phyloP scores from a whole-genome alignment of 2,888 invertebrate genomes.

The Drosophila cyrtoloma region DNA sequence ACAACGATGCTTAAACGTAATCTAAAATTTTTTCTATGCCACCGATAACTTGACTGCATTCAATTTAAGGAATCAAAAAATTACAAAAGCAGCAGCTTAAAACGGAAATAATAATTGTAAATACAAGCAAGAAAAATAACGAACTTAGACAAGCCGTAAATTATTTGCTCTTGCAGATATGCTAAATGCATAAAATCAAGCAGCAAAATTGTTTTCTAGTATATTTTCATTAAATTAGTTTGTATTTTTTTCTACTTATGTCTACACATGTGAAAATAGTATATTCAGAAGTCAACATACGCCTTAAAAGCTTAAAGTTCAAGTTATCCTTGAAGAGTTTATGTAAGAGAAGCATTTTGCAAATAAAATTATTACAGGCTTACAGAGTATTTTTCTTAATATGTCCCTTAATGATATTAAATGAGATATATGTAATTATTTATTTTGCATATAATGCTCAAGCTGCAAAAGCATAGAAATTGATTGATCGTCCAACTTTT shows the following conservation, averaged over 20 bases:
- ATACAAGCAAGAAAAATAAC: not conserved
- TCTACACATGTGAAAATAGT: too few species aligned
- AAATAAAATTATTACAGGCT: not conserved
- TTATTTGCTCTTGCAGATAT: not conserved
- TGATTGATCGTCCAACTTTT: not conserved
- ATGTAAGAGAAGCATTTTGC: not conserved
- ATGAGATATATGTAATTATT: not conserved
- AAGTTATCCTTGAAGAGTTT: not conserved
- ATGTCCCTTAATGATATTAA: not conserved
- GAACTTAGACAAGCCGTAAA: not conserved
- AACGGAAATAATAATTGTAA: not conserved
- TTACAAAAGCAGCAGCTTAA: not conserved
- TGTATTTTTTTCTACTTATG: too few species aligned
- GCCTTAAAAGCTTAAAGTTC: too few species aligned
- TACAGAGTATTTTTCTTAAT: not conserved
- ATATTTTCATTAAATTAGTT: too few species aligned
- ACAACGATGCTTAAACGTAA: constrained; percentile 40
- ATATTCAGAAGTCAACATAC: too few species aligned
- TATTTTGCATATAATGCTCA: not conserved
- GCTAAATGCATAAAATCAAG: not conserved
- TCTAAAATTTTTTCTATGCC: constrained; percentile 20
- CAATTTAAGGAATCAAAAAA: not conserved
- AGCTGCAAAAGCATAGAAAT: not conserved
- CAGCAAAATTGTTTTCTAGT: too few species aligned
- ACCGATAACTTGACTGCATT: constrained; percentile 6